These are phyloP conservation scores for Xylophagus ater DNA, from an alignment of 2,888 invertebrate genomes.

Conservation along the genomic window DNA sequence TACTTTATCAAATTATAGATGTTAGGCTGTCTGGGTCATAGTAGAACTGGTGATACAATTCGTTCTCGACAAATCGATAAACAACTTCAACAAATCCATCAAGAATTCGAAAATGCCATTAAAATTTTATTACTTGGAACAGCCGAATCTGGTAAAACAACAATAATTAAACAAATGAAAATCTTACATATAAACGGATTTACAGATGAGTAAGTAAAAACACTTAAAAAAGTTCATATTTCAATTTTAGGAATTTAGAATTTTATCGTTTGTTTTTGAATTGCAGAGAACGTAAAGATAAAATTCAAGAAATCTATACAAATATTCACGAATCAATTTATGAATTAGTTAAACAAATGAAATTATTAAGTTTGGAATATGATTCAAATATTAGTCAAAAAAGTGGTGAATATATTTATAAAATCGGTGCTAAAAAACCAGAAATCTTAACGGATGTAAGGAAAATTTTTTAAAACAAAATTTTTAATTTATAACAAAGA, in stretches of 20 bases:
- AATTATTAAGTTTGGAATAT: conserved; percentile 42
- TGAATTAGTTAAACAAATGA: conserved; percentile 51
- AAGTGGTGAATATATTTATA: conserved; percentile 41
- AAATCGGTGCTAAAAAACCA: conserved; percentile 44
- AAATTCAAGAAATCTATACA: conserved; percentile 53
- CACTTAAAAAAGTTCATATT: too few relatives aligned
- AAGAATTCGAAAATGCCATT: conserved; percentile 40
- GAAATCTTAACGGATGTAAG: conserved; percentile 43
- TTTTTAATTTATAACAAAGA: conserved; percentile 7
- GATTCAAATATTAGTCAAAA: conserved; percentile 36
- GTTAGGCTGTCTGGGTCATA: conserved; percentile 31
- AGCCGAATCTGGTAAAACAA: conserved; percentile 76
- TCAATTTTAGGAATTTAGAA: background rate
- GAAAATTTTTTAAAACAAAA: background rate
- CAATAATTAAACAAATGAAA: conserved; percentile 79
- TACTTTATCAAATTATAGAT: too few relatives aligned
- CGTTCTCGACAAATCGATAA: conserved; percentile 44
- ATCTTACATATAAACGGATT: conserved; percentile 73
- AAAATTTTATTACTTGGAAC: conserved; percentile 56
- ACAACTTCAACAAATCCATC: conserved; percentile 45
- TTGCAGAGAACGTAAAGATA: conserved; percentile 55
- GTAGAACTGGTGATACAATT: conserved; percentile 33
- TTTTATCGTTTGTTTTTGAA: background rate
- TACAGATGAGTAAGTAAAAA: conserved; percentile 49
- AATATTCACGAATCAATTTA: conserved; percentile 68